phyloP scores from a whole-genome alignment of 2,888 invertebrate species.

The Pseudoips prasinana region DNA sequence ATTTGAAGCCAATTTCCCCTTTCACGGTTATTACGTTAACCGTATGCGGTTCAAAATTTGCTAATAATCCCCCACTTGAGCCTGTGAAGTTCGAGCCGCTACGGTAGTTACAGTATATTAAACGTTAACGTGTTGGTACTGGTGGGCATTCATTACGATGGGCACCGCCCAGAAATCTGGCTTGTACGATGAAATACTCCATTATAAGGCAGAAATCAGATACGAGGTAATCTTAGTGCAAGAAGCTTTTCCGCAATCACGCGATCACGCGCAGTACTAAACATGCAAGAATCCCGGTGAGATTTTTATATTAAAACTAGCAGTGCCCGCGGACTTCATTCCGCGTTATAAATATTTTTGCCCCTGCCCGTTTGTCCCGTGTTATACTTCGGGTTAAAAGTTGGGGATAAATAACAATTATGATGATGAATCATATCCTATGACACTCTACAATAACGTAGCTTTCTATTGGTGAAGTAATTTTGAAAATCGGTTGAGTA shows the following conservation, averaged over 20 bases:
- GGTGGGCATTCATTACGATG: conserved; percentile 58
- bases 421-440: too few species aligned
- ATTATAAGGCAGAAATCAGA: conserved; percentile 61
- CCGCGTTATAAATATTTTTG: too few species aligned
- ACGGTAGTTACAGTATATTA: conserved; percentile 62
- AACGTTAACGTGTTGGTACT: conserved; percentile 60
- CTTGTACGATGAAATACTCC: conserved; percentile 57
- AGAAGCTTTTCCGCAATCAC: conserved; percentile 59
- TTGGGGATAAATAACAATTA: too few species aligned
- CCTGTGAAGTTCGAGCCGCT: conserved; percentile 49
- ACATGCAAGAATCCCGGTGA: conserved; percentile 11
- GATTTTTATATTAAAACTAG: too few species aligned
- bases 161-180: conserved; percentile 53
- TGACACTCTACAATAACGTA: too few species aligned
- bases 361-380: too few species aligned
- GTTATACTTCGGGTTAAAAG: too few species aligned
- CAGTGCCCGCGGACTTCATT: too few species aligned
- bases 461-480: too few species aligned
- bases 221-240: conserved; percentile 55
- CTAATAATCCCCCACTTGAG: conserved; percentile 51
- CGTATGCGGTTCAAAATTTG: conserved; percentile 54
- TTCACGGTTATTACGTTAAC: conserved; percentile 57
- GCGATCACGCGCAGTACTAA: conserved; percentile 38
- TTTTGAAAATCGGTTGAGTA: too few species aligned
- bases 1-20: conserved; percentile 53